Percentiles rank a stretch among this genome's conserved stretches.
Conservation (phyloP, 2,113 vertebrate species). For the Atlantisia rogersi region DNA sequence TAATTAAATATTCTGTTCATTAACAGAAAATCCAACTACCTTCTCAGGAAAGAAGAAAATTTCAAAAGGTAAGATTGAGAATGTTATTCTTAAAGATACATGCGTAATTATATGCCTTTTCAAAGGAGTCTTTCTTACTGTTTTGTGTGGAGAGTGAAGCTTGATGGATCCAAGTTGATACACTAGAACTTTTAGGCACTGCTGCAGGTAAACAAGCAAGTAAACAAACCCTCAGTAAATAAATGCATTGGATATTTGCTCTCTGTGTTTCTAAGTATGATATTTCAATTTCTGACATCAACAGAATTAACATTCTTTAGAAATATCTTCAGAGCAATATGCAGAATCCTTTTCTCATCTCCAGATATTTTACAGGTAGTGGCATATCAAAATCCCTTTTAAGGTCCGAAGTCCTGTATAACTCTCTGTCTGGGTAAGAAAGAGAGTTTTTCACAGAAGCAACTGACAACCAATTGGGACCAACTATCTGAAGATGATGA, state of each 20-base stretch:
- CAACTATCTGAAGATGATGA: background rate
- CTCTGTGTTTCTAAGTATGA: background rate
- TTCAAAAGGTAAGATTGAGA: background rate
- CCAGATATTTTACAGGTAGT: background rate
- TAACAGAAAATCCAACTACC: background rate
- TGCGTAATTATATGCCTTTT: background rate
- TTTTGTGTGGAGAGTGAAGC: rapidly evolving
- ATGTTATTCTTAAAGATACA: background rate
- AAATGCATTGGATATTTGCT: rapidly evolving
- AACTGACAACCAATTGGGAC: background rate
- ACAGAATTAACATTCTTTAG: background rate
- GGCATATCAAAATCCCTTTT: background rate
- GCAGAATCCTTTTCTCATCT: background rate
- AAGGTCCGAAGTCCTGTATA: background rate
- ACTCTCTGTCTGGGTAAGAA: background rate
- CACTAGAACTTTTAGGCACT: background rate
- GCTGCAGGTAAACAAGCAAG: background rate
- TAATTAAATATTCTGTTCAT: background rate
- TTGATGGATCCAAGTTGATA: background rate
- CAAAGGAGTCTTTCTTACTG: background rate
- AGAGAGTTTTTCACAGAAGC: background rate
- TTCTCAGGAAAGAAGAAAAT: background rate
- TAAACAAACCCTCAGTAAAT: background rate
- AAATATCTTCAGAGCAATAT: background rate
- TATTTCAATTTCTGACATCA: background rate